These are phyloP conservation scores for Piaya cayana DNA, from an alignment of 2,113 vertebrate genomes.

Conservation along the genomic window DNA sequence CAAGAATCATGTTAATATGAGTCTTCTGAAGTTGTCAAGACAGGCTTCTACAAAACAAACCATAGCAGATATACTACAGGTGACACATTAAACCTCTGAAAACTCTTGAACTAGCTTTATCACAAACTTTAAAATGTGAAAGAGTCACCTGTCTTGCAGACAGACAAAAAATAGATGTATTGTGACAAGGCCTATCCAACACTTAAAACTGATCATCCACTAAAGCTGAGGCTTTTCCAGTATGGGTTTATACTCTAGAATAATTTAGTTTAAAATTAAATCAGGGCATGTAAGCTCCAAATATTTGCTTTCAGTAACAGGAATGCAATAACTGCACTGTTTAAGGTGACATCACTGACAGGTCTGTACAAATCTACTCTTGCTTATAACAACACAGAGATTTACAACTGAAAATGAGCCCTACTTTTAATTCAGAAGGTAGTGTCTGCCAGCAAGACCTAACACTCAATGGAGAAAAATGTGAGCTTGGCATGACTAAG, in stretches of 20 bases:
- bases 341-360: not conserved
- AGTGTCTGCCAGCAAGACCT: not conserved
- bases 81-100: not conserved
- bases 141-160: not conserved
- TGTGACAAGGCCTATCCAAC: not conserved
- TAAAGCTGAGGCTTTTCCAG: not conserved
- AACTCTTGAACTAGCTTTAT: not conserved
- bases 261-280: not conserved
- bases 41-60: not conserved
- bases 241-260: not conserved
- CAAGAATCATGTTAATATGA: not conserved
- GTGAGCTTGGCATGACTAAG: constrained; percentile 46
- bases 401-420: not conserved
- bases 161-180: not conserved
- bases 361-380: not conserved
- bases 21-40: not conserved
- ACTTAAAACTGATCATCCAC: not conserved
- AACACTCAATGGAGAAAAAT: constrained; percentile 51
- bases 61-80: not conserved
- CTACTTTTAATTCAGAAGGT: constrained; percentile 15
- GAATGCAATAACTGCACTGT: not conserved
- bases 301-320: not conserved
- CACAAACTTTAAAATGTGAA: not conserved
- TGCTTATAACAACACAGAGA: not conserved
- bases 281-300: not conserved